Conservation (phyloP, 2,797 vertebrate genomes). For the Geotria australis region DNA sequence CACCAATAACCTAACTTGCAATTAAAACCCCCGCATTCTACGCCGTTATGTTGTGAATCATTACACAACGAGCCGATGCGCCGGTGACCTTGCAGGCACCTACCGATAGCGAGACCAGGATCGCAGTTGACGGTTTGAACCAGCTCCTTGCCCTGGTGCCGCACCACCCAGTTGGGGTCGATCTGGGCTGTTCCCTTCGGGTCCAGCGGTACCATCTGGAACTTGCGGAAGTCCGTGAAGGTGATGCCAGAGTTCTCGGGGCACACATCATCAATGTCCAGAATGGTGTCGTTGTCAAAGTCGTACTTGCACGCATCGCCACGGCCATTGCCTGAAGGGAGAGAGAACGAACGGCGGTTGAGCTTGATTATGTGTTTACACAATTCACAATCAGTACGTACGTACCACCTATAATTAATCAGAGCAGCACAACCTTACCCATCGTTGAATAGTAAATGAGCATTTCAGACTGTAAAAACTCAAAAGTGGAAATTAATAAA, state of each 20-base stretch:
- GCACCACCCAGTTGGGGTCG: conserved; percentile 95
- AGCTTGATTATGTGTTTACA: no score
- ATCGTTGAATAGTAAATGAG: no score
- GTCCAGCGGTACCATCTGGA: conserved; percentile 97
- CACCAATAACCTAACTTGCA: no score
- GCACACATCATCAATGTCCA: conserved; percentile 68
- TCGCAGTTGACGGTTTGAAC: conserved; percentile 98
- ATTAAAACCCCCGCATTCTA: no score
- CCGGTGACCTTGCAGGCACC: conserved; percentile 5
- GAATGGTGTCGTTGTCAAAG: conserved; percentile 68
- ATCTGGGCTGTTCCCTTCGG: conserved; percentile 91
- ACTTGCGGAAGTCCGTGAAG: conserved; percentile 83
- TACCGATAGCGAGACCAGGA: conserved; percentile 86
- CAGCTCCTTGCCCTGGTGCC: conserved; percentile 89
- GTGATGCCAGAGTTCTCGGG: conserved; percentile 87
- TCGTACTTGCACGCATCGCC: conserved; percentile 83
- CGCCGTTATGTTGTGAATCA: no score
- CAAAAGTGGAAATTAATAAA: no score
- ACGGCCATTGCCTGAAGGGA: conserved; percentile 42
- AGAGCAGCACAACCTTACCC: no score
- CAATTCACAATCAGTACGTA: no score
- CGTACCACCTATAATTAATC: no score
- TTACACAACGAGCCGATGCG: no score
- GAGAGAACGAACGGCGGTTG: background rate
- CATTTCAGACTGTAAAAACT: no score